Evolutionary conservation across 2,113 vertebrate species (phyloP).

Genomic region (Cnemophilus loriae): DNA sequence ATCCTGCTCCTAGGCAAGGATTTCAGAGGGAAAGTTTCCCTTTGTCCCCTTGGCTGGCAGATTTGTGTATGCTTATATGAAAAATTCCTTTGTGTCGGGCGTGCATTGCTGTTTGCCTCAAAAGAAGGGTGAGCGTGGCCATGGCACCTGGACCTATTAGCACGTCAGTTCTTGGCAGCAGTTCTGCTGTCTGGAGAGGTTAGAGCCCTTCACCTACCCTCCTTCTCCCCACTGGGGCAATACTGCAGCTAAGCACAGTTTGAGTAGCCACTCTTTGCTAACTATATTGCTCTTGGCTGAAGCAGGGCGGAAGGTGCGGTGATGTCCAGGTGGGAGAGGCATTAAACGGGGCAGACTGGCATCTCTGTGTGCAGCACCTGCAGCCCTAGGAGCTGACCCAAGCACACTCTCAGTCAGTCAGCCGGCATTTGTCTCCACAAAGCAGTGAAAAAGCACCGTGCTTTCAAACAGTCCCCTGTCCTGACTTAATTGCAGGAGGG

Average conservation of each 20-base stretch:
- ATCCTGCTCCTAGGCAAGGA: neutral
- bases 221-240: accelerated
- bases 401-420: neutral
- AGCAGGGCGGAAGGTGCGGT: neutral
- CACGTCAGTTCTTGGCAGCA: neutral
- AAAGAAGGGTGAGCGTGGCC: neutral
- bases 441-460: neutral
- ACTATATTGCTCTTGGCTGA: neutral
- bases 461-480: neutral
- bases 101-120: neutral
- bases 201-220: neutral
- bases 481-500: neutral
- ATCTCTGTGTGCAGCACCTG: neutral
- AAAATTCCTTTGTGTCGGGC: neutral
- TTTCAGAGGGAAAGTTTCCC: neutral
- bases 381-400: neutral
- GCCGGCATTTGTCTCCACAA: neutral
- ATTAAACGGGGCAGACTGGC: neutral
- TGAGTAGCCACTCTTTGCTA: neutral
- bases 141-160: accelerated
- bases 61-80: neutral
- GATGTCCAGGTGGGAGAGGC: neutral
- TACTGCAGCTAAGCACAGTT: neutral
- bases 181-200: neutral
- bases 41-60: neutral